Percentiles rank a stretch among this genome's conserved stretches.
These are phyloP conservation scores for Rhinichthys klamathensis DNA, from an alignment of 2,113 vertebrate species.

Conservation along the genomic window DNA sequence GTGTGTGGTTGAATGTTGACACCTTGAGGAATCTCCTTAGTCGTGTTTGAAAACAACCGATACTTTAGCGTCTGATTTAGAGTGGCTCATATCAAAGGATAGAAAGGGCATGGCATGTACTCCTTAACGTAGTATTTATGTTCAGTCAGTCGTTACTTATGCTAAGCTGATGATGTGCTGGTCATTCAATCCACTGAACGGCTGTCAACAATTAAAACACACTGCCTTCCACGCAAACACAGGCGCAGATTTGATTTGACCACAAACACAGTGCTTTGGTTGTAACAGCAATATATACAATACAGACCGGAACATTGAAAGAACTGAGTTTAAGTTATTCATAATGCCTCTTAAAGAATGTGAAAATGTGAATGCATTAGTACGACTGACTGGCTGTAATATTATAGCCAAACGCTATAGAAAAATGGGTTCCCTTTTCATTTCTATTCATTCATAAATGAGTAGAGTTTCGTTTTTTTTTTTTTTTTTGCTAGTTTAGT, in stretches of 20 bases:
- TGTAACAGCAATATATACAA: not conserved
- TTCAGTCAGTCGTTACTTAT: conserved; percentile 41
- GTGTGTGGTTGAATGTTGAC: not conserved
- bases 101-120: conserved; percentile 23
- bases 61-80: not conserved
- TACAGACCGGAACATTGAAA: too few species aligned
- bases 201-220: conserved; percentile 23
- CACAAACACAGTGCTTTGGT: not conserved
- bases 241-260: not conserved
- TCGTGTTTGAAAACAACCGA: not conserved
- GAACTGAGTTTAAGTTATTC: not conserved
- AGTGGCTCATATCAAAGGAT: conserved; percentile 13
- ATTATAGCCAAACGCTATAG: not conserved
- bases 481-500: not conserved
- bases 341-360: not conserved
- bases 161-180: conserved; percentile 30
- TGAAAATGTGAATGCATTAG: not conserved
- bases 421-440: not conserved
- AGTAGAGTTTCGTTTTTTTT: not conserved
- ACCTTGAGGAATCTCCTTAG: not conserved
- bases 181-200: conserved; percentile 11
- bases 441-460: not conserved
- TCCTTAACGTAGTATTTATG: conserved; percentile 39
- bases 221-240: not conserved
- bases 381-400: not conserved